Evolutionary conservation across 2,797 vertebrate genomes (phyloP), one percentile per base, ranked within the genome.

Genomic region (Martes flavigula): DNA sequence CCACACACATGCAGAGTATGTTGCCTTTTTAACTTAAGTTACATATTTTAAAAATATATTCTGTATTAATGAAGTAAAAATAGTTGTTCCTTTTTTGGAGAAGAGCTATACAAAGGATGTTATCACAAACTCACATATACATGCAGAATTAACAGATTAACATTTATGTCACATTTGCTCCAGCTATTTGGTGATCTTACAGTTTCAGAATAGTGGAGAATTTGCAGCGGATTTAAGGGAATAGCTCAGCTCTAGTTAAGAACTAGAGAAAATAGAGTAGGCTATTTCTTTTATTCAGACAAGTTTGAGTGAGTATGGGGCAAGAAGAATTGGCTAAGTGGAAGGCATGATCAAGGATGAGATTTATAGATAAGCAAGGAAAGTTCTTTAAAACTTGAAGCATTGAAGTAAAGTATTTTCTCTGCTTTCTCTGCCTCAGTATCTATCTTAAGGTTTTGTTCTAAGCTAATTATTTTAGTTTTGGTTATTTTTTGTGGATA

Each of bases 401-500:
- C 43, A 58, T 54, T 94, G 75, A 87, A 77, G 23, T 85, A 25
- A 21, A 54, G 11, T 82, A 75, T 91, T 92, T 78, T 78, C n/a
- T 90, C 20, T 87, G 18, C 20, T 87, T 51, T 73, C 35, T 87
- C 58, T 46, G 21, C 75, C 27, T 85, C n/a, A 83, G 20, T 79
- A 75, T 46, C 72, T 73, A 32, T 78, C 2, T 0, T 73, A 81
- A 84, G 60, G 40, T 21, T 86, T 73, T 86, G 1, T 95, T 81
- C 40, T 86, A 96, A 95, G 75, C 35, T n/a, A 90, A 2, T 64
- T 84, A 56, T 70, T 95, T 87, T 75, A 90, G 40, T 58, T 87
- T 96, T 91, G 27, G 30, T 91, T 94, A 81, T 90, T 95, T 46
- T 79, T 92, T 89, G 35, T 96, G 72, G 11, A n/a, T 43, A 68